Conservation (phyloP, 1,140 invertebrate genomes). For the Drosophila insularis region DNA sequence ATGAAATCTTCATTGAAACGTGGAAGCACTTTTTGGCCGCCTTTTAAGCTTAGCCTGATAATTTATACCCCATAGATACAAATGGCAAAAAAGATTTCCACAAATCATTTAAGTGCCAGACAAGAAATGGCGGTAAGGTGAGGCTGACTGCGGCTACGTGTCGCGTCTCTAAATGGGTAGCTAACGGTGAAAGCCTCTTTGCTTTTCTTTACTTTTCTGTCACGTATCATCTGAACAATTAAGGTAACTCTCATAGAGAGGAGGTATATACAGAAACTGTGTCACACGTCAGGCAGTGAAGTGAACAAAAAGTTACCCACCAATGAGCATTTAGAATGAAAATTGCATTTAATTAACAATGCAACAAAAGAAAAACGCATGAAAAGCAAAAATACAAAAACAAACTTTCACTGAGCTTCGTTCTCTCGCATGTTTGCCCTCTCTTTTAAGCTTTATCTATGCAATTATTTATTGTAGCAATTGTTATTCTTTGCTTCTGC, state of each 20-base stretch:
- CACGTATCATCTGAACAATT: conserved; percentile 55
- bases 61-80: conserved; percentile 36
- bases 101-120: background rate
- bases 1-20: conserved; percentile 32
- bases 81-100: conserved; percentile 7
- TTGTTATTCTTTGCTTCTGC: conserved; percentile 16
- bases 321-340: conserved; percentile 47
- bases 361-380: conserved; percentile 1
- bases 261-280: conserved; percentile 32
- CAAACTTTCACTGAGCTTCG: conserved; percentile 44
- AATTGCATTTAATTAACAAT: conserved; percentile 43
- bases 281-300: conserved; percentile 31
- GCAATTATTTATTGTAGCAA: conserved; percentile 41
- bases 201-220: conserved; percentile 29
- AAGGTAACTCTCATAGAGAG: conserved; percentile 36
- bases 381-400: background rate
- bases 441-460: conserved; percentile 6
- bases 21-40: background rate
- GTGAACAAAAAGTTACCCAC: conserved; percentile 27
- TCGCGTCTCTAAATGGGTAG: conserved; percentile 1
- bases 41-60: background rate
- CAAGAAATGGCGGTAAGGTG: too few relatives aligned
- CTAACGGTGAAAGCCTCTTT: conserved; percentile 3
- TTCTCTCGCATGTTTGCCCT: background rate
- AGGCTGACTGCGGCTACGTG: background rate